These are phyloP conservation scores for Vimba vimba DNA, from an alignment of 2,113 vertebrate species.

Conservation along the genomic window DNA sequence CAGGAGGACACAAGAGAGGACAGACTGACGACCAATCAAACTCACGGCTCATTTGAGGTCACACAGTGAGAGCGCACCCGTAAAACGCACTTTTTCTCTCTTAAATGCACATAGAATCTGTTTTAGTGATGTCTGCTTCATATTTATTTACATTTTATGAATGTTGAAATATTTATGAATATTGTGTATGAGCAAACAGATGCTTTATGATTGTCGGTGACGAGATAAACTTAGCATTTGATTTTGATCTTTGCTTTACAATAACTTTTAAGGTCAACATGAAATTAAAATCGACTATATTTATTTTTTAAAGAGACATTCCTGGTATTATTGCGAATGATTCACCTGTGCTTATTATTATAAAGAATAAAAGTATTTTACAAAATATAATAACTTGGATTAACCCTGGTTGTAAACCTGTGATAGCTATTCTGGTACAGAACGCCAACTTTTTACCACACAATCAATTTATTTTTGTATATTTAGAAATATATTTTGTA, in stretches of 20 bases:
- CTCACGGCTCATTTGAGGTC: background rate
- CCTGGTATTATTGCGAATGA: background rate
- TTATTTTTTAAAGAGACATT: background rate
- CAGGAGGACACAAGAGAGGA: constrained; percentile 97
- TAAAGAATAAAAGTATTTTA: background rate
- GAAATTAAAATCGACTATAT: background rate
- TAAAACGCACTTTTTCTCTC: background rate
- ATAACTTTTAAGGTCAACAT: background rate
- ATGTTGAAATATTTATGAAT: background rate
- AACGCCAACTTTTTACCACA: background rate
- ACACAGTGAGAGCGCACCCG: background rate
- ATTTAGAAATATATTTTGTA: background rate
- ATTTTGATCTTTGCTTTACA: background rate
- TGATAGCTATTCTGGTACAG: background rate
- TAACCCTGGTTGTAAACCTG: background rate
- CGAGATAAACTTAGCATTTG: background rate
- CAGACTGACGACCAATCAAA: constrained; percentile 68
- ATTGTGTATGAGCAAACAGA: background rate
- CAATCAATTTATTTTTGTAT: background rate
- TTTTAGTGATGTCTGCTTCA: background rate
- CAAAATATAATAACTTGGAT: background rate
- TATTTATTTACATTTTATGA: constrained; percentile 18
- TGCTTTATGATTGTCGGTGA: background rate
- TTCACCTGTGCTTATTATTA: background rate
- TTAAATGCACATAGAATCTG: background rate